phyloP scores from a whole-genome alignment of 2,113 vertebrate species.

The Mus musculus region DNA sequence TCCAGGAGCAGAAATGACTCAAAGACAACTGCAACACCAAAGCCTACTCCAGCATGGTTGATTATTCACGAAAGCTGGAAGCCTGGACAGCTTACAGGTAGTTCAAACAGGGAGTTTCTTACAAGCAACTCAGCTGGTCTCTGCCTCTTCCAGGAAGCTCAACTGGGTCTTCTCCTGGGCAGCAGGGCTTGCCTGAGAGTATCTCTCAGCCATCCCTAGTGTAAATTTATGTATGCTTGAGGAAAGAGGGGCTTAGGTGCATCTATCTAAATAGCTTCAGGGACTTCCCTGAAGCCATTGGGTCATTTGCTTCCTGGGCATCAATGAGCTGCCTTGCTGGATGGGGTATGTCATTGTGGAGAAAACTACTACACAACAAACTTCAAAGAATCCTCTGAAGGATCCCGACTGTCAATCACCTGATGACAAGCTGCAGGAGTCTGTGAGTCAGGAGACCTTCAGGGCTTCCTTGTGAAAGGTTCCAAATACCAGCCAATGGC shows the following conservation, averaged over 20 bases:
- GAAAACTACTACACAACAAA: not conserved
- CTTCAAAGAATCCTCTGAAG: not conserved
- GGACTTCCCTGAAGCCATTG: not conserved
- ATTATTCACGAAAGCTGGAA: too few relatives aligned
- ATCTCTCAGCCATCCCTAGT: not conserved
- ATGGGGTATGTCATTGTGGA: not conserved
- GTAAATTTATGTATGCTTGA: not conserved
- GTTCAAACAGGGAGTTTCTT: not conserved
- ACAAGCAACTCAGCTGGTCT: not conserved
- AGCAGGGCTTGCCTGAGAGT: not conserved
- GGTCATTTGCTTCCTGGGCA: not conserved
- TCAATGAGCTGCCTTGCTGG: not conserved
- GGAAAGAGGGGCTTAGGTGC: not conserved
- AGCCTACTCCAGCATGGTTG: too few relatives aligned
- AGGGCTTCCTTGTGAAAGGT: not conserved
- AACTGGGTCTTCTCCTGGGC: not conserved
- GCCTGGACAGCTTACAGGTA: not conserved
- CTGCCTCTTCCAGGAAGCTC: not conserved
- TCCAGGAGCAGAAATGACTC: not conserved
- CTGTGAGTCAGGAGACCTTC: not conserved
- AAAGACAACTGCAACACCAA: not conserved
- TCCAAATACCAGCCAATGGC: not conserved
- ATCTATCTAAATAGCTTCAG: not conserved
- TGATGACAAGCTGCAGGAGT: not conserved
- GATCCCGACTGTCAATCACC: accelerated